Evolutionary conservation across 2,888 invertebrate genomes (phyloP), one percentile per base, ranked within the genome.

Genomic region (Chrysina gloriosa): DNA sequence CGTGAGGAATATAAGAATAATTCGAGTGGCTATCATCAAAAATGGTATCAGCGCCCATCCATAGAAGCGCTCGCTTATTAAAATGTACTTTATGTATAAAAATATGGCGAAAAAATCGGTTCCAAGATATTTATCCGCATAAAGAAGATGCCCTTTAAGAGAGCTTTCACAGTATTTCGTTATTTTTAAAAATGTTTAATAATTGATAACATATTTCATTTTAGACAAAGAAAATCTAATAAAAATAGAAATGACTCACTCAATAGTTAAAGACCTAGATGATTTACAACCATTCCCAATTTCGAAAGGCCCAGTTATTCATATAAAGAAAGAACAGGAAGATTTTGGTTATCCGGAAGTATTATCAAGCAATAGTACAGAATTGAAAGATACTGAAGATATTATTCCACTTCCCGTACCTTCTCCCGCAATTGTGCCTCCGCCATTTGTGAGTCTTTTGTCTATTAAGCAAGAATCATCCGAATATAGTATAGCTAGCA

Each of bases 401-500:
- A 25, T n/a, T 14, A 34, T 50, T 31, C 63, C 63, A 6, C 36
- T 63, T 11, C 63, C 63, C 5, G 64, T 61, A 7, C 58, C 58
- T 3, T 61, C 64, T 2, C 64, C 64, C 5, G 23, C 52, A 3
- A 65, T 68, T 7, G 63, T 68, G 11, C 68, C 68, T 3, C 65
- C 54, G 7, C 68, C 65, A 9, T 39, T 21, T 5, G 21, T 65
- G 21, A 39, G 19, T 2, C 42, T 63, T 16, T 16, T 69, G 9
- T 19, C 56, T 29, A 14, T 63, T 25, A 64, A 70, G 66, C 48
- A 48, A 23, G 69, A 72, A 71, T 47, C 65, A 68, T 34, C 67
- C 39, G 58, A 67, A 34, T 34, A 69, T 36, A 56, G 31, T 9
- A 21, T 61, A 6, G 42, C 34, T 48, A 52, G 14, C 36, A 65